Conservation (phyloP, 2,113 vertebrate genomes). For the Aptenodytes patagonicus region DNA sequence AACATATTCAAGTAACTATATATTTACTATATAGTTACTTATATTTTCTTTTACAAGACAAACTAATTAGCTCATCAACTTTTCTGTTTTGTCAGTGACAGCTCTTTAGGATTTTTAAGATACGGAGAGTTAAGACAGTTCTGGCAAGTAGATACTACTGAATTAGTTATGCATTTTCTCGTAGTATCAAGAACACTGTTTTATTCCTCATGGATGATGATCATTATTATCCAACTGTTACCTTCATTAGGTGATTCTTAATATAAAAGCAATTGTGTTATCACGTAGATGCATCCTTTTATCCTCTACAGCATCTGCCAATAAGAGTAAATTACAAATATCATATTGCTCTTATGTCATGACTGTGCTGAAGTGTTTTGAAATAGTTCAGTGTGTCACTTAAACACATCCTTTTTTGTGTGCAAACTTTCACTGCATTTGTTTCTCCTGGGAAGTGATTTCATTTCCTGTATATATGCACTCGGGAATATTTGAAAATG, state of each 20-base stretch:
- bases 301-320: neutral
- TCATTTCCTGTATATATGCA: neutral
- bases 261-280: neutral
- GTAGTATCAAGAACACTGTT: neutral
- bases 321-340: neutral
- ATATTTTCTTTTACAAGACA: neutral
- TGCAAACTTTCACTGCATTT: neutral
- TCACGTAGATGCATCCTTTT: neutral
- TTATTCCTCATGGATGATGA: neutral
- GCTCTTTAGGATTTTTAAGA: neutral
- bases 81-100: neutral
- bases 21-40: neutral
- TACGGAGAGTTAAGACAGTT: neutral
- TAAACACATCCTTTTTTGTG: neutral
- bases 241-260: neutral
- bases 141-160: neutral
- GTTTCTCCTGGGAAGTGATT: neutral
- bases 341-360: neutral
- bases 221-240: neutral
- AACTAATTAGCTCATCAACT: neutral
- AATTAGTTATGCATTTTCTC: neutral
- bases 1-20: neutral
- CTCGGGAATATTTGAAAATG: neutral
- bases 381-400: neutral
- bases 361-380: neutral